A percentile compares a stretch with the other conserved stretches of the same genome.
Evolutionary conservation across 2,113 vertebrate genomes (phyloP).

Genomic region (Catagonus wagneri): DNA sequence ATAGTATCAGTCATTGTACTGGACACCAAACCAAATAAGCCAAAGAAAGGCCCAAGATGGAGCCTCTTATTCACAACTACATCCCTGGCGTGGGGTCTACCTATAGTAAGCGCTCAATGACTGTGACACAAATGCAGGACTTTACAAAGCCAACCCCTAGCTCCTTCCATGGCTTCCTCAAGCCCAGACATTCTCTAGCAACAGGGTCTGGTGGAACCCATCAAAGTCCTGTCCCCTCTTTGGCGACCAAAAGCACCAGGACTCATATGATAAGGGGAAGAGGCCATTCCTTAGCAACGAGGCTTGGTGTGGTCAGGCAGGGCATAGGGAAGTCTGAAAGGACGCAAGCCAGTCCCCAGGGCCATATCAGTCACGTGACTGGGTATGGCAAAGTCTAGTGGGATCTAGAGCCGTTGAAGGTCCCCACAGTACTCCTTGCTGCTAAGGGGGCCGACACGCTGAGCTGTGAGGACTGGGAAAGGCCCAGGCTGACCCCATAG

Average conservation of each 20-base stretch:
- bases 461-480: neutral
- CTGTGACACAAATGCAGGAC: neutral
- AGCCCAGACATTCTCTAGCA: neutral
- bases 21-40: neutral
- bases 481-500: neutral
- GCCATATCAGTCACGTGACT: neutral
- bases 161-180: neutral
- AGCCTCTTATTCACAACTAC: neutral
- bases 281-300: neutral
- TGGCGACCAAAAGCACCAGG: neutral
- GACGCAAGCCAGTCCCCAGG: neutral
- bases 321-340: neutral
- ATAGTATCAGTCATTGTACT: neutral
- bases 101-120: neutral
- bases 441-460: neutral
- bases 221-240: neutral
- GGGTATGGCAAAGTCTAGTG: neutral
- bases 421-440: neutral
- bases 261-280: neutral
- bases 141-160: neutral
- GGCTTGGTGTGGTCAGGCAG: neutral
- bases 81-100: neutral
- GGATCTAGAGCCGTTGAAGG: neutral
- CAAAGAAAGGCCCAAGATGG: neutral
- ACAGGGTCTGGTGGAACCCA: neutral